Percentiles rank a stretch among this genome's conserved stretches.
phyloP scores from a whole-genome alignment of 2,113 vertebrate genomes.

The Leptocoma aspasia region DNA sequence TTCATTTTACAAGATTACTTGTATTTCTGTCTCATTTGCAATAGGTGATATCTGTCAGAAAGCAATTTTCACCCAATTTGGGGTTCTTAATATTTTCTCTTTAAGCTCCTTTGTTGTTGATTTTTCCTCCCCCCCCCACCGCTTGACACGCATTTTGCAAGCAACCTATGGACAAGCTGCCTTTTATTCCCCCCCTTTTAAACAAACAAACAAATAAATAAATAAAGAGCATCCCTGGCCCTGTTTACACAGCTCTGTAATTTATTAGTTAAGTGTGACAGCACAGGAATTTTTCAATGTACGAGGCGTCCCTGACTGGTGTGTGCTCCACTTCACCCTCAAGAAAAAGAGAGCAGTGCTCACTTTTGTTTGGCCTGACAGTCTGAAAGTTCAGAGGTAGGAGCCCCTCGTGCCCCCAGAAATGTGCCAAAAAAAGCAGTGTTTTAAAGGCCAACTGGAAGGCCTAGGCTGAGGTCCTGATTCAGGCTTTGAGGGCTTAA shows the following conservation, averaged over 20 bases:
- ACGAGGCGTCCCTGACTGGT: background rate
- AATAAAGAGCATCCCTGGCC: background rate
- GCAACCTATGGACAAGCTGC: background rate
- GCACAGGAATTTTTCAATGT: slow-evolving; percentile 49
- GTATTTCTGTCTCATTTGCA: slow-evolving; percentile 70
- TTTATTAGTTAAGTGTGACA: slow-evolving; percentile 46
- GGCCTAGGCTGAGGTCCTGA: background rate
- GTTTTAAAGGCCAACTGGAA: background rate
- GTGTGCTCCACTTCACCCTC: background rate
- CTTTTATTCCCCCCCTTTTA: background rate
- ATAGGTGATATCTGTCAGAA: slow-evolving; percentile 67
- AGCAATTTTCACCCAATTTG: slow-evolving; percentile 64
- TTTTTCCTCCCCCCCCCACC: background rate
- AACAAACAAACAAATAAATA: slow-evolving; percentile 14
- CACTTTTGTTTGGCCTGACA: background rate
- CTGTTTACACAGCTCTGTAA: background rate
- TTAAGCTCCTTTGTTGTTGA: slow-evolving; percentile 21
- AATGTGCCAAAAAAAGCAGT: background rate
- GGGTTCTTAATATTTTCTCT: slow-evolving; percentile 39
- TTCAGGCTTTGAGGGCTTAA: background rate
- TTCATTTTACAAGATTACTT: slow-evolving; percentile 83
- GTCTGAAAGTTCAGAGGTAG: background rate
- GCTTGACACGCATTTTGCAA: background rate
- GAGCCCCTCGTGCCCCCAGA: background rate
- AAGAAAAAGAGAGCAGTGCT: background rate